These are phyloP conservation scores for Brachionus calyciflorus DNA, from an alignment of 1,140 invertebrate genomes.

Conservation along the genomic window DNA sequence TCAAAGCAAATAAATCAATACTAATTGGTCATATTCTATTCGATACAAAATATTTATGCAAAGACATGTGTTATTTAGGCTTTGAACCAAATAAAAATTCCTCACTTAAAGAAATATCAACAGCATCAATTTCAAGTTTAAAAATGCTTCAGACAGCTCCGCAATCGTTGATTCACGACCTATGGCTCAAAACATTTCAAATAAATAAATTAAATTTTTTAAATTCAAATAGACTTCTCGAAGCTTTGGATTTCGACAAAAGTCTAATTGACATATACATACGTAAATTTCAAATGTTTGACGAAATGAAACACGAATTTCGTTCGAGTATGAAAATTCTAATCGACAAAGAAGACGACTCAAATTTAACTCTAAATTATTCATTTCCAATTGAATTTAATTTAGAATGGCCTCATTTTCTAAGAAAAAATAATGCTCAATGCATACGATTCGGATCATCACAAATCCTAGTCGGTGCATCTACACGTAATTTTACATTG, in stretches of 20 bases:
- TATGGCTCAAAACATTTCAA: slow-evolving; percentile 41
- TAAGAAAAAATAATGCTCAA: not conserved
- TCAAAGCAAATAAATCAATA: not conserved
- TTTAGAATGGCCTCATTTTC: not conserved
- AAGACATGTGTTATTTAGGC: not conserved
- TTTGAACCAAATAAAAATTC: not conserved
- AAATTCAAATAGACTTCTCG: not conserved
- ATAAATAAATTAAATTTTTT: slow-evolving; percentile 20
- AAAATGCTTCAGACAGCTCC: not conserved
- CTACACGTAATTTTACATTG: not conserved
- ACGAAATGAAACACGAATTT: not conserved
- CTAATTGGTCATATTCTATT: not conserved
- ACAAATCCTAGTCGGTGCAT: not conserved
- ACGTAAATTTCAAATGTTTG: not conserved
- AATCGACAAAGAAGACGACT: not conserved
- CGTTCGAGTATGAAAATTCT: not conserved
- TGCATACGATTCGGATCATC: not conserved
- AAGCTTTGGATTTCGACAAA: slow-evolving; percentile 19
- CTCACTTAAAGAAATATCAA: not conserved
- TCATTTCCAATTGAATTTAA: slow-evolving; percentile 7
- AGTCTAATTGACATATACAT: not conserved
- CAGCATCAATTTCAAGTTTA: not conserved
- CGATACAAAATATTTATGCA: not conserved
- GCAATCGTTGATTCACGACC: not conserved
- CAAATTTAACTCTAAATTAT: not conserved